Base-by-base conservation (phyloP, 2,888 invertebrate species). In the Brassicogethes aeneus region DNA sequence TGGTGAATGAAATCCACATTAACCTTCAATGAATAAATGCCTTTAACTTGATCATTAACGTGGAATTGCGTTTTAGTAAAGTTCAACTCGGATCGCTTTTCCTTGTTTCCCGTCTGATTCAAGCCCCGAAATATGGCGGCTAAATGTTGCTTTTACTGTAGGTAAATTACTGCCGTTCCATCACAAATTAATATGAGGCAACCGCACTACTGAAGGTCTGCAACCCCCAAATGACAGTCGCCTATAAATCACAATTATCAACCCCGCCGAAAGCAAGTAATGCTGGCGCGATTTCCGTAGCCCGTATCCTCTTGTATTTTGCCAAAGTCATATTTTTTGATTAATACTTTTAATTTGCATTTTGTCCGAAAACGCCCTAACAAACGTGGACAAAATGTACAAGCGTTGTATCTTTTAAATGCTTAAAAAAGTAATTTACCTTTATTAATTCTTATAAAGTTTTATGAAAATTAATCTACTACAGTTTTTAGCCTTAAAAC, bases 211-310 rank as follows among this genome's bases (percentile, higher is more conserved):
- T 48, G 44, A 39, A 45, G 44, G 50, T 45, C 52, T 46, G 44
- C 53, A 55, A 51, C 49, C 48, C 52, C 48, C 44, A 42, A 56
- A 47, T 51, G 59, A 59, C 57, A 53, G 48, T 51, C 43, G 44
- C 50, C 54, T 51, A 56, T 60, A 59, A 57, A 60, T 60, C 57
- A 56, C 56, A 57, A 59, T 60, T 58, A 59, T 57, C 57, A 55
- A 50, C 51, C 52, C 52, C 52, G 37, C 42, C 37, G 46, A 23
- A 10, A 23, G 5, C 5, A 5, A 5, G 5, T 5, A 23, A 23
- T 23, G 23, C 10, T 10, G 5, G 23, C 23, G 5, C 5, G 5
- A 10, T 23, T 23, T 5, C 5, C 5, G 10, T 23, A 5, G 23
- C 23, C 5, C 5, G 10, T 23, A 5, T 5, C 23, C 23, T 23